A percentile compares a stretch with the other conserved stretches of the same genome.
Evolutionary conservation across 2,113 vertebrate genomes (phyloP).

Genomic region (Tragulus kanchil): DNA sequence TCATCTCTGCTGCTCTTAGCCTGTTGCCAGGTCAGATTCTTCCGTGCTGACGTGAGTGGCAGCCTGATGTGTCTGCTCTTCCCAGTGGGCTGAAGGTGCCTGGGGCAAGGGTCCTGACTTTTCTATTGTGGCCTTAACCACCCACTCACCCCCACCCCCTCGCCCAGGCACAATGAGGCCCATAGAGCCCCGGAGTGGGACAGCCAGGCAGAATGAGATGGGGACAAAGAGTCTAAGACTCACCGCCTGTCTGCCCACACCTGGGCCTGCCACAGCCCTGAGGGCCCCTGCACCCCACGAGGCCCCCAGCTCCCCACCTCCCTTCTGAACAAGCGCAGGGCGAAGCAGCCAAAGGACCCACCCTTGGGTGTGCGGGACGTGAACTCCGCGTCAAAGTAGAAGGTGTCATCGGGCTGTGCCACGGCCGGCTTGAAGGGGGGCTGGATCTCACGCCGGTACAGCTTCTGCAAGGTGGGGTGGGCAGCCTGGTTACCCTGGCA

Average conservation of each 20-base stretch:
- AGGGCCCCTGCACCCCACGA: not conserved
- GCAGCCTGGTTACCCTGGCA: not conserved
- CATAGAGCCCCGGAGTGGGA: slow-evolving; percentile 17
- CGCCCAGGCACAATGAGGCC: slow-evolving; percentile 68
- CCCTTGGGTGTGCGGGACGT: slow-evolving; percentile 98
- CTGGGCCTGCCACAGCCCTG: not conserved
- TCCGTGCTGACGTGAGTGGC: slow-evolving; percentile 40
- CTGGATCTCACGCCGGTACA: slow-evolving; percentile 95
- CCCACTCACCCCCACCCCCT: slow-evolving; percentile 50
- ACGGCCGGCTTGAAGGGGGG: slow-evolving; percentile 98
- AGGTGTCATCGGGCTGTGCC: slow-evolving; percentile 96
- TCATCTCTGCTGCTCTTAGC: not conserved
- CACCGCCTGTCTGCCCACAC: not conserved
- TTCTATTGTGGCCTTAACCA: slow-evolving; percentile 48
- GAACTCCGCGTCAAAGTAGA: slow-evolving; percentile 98
- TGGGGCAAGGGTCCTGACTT: slow-evolving; percentile 61
- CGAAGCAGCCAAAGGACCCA: slow-evolving; percentile 77
- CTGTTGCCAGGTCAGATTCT: slow-evolving; percentile 54
- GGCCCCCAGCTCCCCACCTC: not conserved
- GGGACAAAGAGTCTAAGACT: slow-evolving; percentile 6
- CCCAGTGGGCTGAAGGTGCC: slow-evolving; percentile 53
- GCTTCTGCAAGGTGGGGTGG: slow-evolving; percentile 90
- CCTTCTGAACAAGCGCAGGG: not conserved
- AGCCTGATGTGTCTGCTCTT: not conserved
- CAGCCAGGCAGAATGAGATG: not conserved